These are phyloP conservation scores for Tapirus terrestris DNA, from an alignment of 2,113 vertebrate genomes.

Conservation along the genomic window DNA sequence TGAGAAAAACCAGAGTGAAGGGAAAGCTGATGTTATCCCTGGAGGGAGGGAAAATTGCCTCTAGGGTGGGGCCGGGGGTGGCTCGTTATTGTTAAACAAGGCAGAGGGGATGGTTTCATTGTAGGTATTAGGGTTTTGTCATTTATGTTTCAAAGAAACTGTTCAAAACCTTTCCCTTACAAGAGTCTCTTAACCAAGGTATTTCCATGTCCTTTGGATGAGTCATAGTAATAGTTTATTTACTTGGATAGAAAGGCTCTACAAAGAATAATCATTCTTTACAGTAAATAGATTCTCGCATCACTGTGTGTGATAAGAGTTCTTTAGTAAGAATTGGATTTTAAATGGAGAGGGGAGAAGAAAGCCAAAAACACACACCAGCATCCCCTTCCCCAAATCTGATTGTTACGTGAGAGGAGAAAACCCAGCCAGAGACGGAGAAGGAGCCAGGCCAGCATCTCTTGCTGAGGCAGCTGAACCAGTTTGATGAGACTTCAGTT, in stretches of 20 bases:
- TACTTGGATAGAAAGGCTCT: not conserved
- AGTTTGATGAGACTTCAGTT: rapidly evolving
- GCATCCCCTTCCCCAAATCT: too few species aligned
- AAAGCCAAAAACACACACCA: not conserved
- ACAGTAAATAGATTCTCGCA: not conserved
- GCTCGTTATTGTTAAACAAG: not conserved
- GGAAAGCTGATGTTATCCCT: not conserved
- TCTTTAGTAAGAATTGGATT: not conserved
- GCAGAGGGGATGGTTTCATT: not conserved
- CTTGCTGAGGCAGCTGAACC: not conserved
- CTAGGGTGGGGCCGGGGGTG: not conserved
- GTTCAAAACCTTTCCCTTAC: not conserved
- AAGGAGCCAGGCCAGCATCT: not conserved
- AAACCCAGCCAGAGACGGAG: not conserved
- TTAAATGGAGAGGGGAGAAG: not conserved
- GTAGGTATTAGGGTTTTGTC: not conserved
- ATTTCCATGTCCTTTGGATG: not conserved
- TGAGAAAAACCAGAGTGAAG: not conserved
- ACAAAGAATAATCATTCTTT: not conserved
- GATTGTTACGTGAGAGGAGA: not conserved
- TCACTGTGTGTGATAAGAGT: not conserved
- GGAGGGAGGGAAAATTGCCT: not conserved
- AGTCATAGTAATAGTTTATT: not conserved
- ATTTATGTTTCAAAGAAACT: not conserved
- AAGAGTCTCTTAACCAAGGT: not conserved